Percentiles rank a stretch among this genome's conserved stretches.
phyloP scores from a whole-genome alignment of 1,140 invertebrate genomes.

The Gyrodactylus bullatarudis region DNA sequence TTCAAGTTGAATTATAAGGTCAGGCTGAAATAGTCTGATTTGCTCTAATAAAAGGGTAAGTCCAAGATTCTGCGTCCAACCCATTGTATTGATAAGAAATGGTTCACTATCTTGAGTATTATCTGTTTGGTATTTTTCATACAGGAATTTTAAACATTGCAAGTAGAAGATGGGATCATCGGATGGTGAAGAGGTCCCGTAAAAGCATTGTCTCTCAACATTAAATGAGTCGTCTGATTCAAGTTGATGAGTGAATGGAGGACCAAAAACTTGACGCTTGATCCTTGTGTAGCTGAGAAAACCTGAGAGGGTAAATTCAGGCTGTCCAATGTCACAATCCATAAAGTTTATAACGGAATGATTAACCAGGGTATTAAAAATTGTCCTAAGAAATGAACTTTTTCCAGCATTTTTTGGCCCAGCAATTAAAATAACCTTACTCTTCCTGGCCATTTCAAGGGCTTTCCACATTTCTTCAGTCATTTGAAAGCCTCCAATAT shows the following conservation, averaged over 20 bases:
- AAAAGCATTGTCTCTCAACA: background rate
- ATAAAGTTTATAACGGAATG: background rate
- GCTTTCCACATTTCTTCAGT: background rate
- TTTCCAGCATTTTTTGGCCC: background rate
- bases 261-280: background rate
- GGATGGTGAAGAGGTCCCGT: background rate
- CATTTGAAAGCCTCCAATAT: background rate
- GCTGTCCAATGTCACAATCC: background rate
- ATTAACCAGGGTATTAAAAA: background rate
- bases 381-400: background rate
- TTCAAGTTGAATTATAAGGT: background rate
- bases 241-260: background rate
- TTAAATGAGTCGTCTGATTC: background rate
- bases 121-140: background rate
- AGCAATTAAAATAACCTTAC: background rate
- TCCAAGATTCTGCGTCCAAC: background rate
- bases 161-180: background rate
- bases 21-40: background rate
- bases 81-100: background rate
- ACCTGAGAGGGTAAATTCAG: background rate
- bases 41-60: background rate
- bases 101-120: background rate
- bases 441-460: background rate
- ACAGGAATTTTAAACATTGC: background rate
- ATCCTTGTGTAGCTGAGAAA: background rate